Conservation (phyloP, 53 echinoderm and acorn worm genomes). For the Arbacia lixula region DNA sequence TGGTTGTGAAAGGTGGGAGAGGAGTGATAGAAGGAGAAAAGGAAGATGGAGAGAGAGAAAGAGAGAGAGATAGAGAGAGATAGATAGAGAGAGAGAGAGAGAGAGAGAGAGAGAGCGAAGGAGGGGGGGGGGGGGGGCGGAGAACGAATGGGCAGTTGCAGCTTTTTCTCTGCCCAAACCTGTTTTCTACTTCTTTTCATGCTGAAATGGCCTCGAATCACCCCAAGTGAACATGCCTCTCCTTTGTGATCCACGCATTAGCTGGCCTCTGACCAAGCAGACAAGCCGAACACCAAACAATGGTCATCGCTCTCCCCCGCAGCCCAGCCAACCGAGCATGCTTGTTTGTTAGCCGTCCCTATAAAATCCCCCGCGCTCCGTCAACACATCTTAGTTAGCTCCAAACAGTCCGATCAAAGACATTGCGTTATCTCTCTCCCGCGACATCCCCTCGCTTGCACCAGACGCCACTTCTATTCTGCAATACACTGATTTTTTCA, state of each 20-base stretch:
- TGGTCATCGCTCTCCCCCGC: slow-evolving; percentile 27
- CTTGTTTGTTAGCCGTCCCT: neutral
- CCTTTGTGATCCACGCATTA: neutral
- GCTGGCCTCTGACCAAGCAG: slow-evolving; percentile 17
- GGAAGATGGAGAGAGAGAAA: no score
- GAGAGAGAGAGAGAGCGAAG: no score
- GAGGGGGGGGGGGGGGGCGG: no score
- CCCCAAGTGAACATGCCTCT: neutral
- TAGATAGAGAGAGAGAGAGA: no score
- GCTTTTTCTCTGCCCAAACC: no score
- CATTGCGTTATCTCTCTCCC: neutral
- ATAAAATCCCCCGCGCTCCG: slow-evolving; percentile 13
- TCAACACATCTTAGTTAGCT: slow-evolving; percentile 33
- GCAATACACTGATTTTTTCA: neutral
- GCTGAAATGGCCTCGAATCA: slow-evolving; percentile 26
- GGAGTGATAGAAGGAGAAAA: no score
- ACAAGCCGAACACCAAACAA: slow-evolving; percentile 15
- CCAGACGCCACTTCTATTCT: neutral
- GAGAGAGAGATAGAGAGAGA: no score
- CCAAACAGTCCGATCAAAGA: slow-evolving; percentile 6
- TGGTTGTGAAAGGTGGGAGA: no score
- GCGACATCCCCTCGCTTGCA: neutral
- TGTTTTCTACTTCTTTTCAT: no score
- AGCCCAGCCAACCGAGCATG: slow-evolving; percentile 21
- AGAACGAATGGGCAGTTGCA: no score